These are phyloP conservation scores for Microplitis manilae DNA, from an alignment of 2,888 invertebrate species.

Conservation along the genomic window DNA sequence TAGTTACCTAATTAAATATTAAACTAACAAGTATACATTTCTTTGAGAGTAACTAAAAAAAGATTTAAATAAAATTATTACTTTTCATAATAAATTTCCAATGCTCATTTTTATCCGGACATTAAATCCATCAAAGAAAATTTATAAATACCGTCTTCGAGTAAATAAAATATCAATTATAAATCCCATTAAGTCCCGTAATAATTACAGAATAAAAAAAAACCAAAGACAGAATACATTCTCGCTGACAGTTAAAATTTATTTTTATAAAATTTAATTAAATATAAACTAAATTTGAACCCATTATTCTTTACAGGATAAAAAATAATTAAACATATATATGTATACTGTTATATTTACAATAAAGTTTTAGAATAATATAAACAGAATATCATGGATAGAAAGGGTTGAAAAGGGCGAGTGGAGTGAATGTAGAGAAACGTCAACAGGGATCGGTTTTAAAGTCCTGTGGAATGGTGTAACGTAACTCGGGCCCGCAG, in stretches of 20 bases:
- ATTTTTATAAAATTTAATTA: too few relatives aligned
- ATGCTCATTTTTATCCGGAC: too few relatives aligned
- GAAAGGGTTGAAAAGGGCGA: conserved; percentile 9
- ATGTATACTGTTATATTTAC: neutral
- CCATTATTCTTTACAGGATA: neutral
- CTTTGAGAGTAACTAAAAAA: neutral
- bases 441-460: conserved; percentile 27
- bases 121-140: too few relatives aligned
- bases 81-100: neutral
- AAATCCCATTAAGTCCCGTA: too few relatives aligned
- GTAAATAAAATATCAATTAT: too few relatives aligned
- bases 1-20: neutral
- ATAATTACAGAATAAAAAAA: too few relatives aligned
- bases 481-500: conserved; percentile 25
- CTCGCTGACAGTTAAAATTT: too few relatives aligned
- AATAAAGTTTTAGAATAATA: conserved; percentile 1
- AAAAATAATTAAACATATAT: neutral
- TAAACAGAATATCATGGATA: conserved; percentile 4
- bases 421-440: conserved; percentile 7
- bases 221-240: too few relatives aligned
- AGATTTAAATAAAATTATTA: neutral
- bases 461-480: conserved; percentile 16
- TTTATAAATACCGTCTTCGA: too few relatives aligned
- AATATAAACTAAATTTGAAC: too few relatives aligned
- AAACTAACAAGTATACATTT: neutral